Conservation (phyloP, 2,113 vertebrate species). For the Cyanistes caeruleus region DNA sequence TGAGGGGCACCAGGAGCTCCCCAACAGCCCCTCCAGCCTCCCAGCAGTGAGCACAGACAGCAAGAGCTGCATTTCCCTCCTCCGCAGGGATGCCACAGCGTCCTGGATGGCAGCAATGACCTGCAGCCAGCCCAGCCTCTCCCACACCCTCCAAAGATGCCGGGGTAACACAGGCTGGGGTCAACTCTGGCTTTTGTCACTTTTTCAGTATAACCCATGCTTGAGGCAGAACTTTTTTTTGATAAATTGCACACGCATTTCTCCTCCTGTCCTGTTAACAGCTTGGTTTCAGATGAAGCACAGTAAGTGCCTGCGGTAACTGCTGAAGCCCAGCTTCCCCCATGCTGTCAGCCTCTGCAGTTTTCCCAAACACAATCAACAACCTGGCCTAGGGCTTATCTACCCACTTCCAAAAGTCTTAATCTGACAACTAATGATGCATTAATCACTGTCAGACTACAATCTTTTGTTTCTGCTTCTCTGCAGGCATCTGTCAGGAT, state of each 20-base stretch:
- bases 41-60: accelerated
- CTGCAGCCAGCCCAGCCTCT: background rate
- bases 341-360: background rate
- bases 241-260: background rate
- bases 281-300: background rate
- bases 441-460: slow-evolving; percentile 29
- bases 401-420: slow-evolving; percentile 2
- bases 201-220: background rate
- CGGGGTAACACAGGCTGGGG: background rate
- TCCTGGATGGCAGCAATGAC: background rate
- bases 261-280: background rate
- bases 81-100: accelerated
- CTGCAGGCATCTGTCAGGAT: slow-evolving; percentile 19
- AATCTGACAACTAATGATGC: background rate
- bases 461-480: slow-evolving; percentile 19
- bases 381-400: slow-evolving; percentile 2
- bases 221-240: background rate
- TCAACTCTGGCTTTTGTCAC: background rate
- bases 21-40: no score
- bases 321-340: background rate
- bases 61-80: background rate
- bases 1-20: background rate
- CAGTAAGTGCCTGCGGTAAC: background rate
- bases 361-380: background rate
- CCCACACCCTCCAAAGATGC: background rate